Conservation (phyloP, 2,888 invertebrate genomes). For the Tigriopus californicus region DNA sequence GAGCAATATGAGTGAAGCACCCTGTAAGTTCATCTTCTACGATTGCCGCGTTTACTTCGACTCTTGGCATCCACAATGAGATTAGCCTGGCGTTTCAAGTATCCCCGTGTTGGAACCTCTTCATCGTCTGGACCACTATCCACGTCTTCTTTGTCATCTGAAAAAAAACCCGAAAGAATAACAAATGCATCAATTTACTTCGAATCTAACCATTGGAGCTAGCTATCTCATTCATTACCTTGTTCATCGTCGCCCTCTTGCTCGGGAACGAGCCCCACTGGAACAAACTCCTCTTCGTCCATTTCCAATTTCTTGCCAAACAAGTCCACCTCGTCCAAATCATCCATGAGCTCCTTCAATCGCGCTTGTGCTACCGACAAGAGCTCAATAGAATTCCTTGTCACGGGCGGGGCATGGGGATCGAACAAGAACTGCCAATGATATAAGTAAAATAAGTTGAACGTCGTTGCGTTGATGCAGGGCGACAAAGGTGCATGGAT, state of each 20-base stretch:
- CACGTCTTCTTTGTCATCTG: slow-evolving; percentile 10
- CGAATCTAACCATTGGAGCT: too few relatives aligned
- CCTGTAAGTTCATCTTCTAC: neutral
- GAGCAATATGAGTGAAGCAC: too few relatives aligned
- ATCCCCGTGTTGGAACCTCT: slow-evolving; percentile 58
- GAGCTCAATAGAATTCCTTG: slow-evolving; percentile 9
- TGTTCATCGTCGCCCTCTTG: neutral
- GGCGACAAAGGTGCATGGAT: too few relatives aligned
- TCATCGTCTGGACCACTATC: slow-evolving; percentile 41
- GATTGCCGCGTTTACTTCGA: slow-evolving; percentile 31
- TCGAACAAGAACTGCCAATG: neutral
- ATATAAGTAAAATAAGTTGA: too few relatives aligned
- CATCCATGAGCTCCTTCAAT: neutral
- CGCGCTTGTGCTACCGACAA: neutral
- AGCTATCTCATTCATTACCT: neutral
- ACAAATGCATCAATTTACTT: neutral
- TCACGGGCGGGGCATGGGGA: neutral
- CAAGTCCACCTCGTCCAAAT: neutral
- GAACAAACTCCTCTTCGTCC: slow-evolving; percentile 15
- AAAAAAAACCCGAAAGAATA: neutral
- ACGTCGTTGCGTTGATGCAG: too few relatives aligned
- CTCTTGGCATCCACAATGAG: slow-evolving; percentile 63
- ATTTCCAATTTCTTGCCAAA: slow-evolving; percentile 12
- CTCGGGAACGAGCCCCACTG: neutral
- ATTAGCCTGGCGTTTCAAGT: slow-evolving; percentile 60